phyloP scores from a whole-genome alignment of 2,888 invertebrate genomes.

The Saturnia japonica region DNA sequence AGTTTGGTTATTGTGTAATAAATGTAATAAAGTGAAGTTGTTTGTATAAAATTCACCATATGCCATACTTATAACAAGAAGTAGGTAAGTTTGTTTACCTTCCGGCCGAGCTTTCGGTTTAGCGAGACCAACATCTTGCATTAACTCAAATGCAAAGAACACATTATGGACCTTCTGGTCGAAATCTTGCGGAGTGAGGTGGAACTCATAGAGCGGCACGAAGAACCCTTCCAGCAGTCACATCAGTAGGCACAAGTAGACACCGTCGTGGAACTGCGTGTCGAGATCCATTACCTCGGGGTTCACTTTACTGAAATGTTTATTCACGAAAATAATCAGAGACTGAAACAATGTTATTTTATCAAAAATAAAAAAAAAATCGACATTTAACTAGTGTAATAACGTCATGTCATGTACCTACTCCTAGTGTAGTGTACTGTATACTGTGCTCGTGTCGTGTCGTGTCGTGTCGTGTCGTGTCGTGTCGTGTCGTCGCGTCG shows the following conservation, averaged over 20 bases:
- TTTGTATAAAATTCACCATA: too few species aligned
- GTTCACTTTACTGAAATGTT: conserved; percentile 97
- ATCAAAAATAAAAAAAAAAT: too few species aligned
- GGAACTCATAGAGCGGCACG: conserved; percentile 96
- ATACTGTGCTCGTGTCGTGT: too few species aligned
- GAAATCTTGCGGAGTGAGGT: conserved; percentile 94
- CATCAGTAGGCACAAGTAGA: conserved; percentile 96
- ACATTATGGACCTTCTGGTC: conserved; percentile 98
- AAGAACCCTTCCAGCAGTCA: conserved; percentile 98
- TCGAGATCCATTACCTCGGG: conserved; percentile 97
- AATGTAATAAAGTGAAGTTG: too few species aligned
- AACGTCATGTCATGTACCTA: too few species aligned
- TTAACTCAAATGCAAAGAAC: conserved; percentile 96
- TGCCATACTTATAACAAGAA: too few species aligned
- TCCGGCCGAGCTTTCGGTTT: conserved; percentile 97
- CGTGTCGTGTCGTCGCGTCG: too few species aligned
- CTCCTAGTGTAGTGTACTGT: too few species aligned
- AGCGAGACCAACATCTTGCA: conserved; percentile 97
- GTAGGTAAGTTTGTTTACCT: too few species aligned
- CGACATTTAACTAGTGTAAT: too few species aligned
- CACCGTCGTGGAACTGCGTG: conserved; percentile 98
- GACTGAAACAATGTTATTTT: conserved; percentile 88
- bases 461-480: too few species aligned
- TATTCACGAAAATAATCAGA: conserved; percentile 98
- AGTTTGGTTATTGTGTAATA: too few species aligned